phyloP scores from a whole-genome alignment of 53 echinoderm and acorn worm genomes.

The Echinarachnius parma region DNA sequence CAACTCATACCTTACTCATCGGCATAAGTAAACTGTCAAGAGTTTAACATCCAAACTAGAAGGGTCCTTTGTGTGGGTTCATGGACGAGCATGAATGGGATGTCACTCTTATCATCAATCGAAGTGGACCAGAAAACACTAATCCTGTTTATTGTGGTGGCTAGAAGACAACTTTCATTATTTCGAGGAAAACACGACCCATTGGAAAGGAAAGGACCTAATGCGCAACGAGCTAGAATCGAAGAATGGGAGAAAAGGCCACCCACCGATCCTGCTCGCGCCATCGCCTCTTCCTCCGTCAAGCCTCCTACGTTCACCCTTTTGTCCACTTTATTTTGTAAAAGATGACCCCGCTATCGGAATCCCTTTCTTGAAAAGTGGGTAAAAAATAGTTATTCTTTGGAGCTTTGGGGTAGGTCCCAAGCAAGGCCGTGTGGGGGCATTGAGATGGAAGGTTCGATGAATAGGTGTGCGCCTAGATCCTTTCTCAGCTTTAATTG shows the following conservation, averaged over 20 bases:
- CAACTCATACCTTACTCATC: neutral
- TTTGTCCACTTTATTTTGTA: neutral
- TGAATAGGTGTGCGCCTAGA: neutral
- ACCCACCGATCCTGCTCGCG: conserved; percentile 1
- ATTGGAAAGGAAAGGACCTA: neutral
- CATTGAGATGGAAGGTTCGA: neutral
- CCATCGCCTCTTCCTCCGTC: neutral
- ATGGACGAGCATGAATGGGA: conserved; percentile 9
- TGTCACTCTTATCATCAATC: neutral
- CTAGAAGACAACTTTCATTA: neutral
- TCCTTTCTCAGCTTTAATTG: conserved; percentile 39
- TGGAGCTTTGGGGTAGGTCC: conserved; percentile 20
- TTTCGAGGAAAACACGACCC: neutral
- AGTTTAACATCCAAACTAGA: neutral
- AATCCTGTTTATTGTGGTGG: neutral
- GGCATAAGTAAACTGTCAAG: conserved; percentile 24
- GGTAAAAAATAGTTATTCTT: conserved; percentile 15
- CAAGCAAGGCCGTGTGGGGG: conserved; percentile 6
- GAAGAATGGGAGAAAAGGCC: neutral
- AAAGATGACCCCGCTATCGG: conserved; percentile 13
- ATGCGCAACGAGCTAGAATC: neutral
- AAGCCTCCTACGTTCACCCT: neutral
- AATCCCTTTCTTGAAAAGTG: neutral
- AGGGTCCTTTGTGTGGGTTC: neutral
- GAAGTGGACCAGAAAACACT: neutral